Base-by-base conservation (phyloP, 1,140 invertebrate species). In the Drosophila repleta region DNA sequence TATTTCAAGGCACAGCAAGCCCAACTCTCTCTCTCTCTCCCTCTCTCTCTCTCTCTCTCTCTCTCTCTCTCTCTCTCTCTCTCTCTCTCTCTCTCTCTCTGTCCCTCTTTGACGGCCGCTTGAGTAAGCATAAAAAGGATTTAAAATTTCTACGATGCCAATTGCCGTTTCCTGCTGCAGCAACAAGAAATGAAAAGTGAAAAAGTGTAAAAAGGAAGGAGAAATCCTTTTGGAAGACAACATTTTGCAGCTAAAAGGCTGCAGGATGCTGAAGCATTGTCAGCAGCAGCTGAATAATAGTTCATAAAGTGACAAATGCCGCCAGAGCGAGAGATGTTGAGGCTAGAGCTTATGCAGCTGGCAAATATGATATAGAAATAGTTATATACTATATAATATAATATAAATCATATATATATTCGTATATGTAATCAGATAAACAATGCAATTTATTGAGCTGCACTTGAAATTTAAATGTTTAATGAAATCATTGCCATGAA, bases 381-480 rank as follows among this genome's bases (percentile, higher is more conserved):
- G 3, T 11, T 35, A 13, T 8, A 35, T 35, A 35, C 7, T 3
- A 24, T 24, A 24, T n/a, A n/a, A n/a, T n/a, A n/a, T n/a, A n/a
- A n/a, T n/a, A n/a, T n/a, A n/a, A n/a, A 29, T 29, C 2, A 29
- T 26, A 6, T 6, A 26, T 29, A 8, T 35, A 35, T 35, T 35
- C 29, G 37, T 20, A 43, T 7, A 13, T 57, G 13, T 6, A 43
- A 11, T 18, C 10, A 18, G 52, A 18, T 48, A 24, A 32, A n/a
- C 17, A 48, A 21, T 8, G 24, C 57, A 46, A 21, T 20, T 60
- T 32, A 58, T 45, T 63, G 63, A 13, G 18, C 74, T 87, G 83
- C 88, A 87, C 83, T 87, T 87, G 83, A 83, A 87, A 87, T 87
- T 87, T 76, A 87, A 87, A 82, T 83, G 62, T 76, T 83, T 83